Evolutionary conservation across 2,888 invertebrate species (phyloP).

Genomic region (Plagiodera versicolora): DNA sequence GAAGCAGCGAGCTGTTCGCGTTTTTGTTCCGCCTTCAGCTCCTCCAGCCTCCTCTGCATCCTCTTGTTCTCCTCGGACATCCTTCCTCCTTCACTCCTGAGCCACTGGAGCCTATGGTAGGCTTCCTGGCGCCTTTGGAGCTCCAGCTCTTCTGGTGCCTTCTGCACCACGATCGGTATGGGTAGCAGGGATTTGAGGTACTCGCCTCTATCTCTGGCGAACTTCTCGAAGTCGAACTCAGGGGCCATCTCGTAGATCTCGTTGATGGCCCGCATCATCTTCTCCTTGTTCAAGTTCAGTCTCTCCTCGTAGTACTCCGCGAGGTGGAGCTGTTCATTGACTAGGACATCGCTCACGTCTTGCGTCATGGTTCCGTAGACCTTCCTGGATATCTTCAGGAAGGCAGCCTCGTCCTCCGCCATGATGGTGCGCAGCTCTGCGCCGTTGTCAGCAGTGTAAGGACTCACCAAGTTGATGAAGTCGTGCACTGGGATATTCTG

Average conservation of each 20-base stretch:
- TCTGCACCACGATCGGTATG: constrained; percentile 29
- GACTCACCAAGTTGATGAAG: constrained; percentile 47
- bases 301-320: constrained; percentile 45
- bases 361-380: constrained; percentile 53
- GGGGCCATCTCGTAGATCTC: constrained; percentile 47
- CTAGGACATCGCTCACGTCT: constrained; percentile 52
- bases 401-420: constrained; percentile 46
- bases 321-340: constrained; percentile 51
- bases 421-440: constrained; percentile 43
- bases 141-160: constrained; percentile 43
- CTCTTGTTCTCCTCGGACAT: constrained; percentile 48
- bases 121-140: constrained; percentile 48
- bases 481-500: constrained; percentile 47
- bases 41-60: constrained; percentile 43
- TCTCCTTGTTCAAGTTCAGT: constrained; percentile 40
- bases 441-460: constrained; percentile 51
- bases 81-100: constrained; percentile 51
- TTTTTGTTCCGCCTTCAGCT: constrained; percentile 45
- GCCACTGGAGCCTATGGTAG: constrained; percentile 52
- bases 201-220: constrained; percentile 38
- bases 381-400: constrained; percentile 47
- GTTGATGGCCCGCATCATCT: constrained; percentile 49
- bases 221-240: constrained; percentile 50
- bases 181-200: constrained; percentile 39
- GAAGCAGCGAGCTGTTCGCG: constrained; percentile 39